phyloP scores from a whole-genome alignment of 30 jellyfish, hydroid and myxozoan species.

The Cassiopea andromeda region DNA sequence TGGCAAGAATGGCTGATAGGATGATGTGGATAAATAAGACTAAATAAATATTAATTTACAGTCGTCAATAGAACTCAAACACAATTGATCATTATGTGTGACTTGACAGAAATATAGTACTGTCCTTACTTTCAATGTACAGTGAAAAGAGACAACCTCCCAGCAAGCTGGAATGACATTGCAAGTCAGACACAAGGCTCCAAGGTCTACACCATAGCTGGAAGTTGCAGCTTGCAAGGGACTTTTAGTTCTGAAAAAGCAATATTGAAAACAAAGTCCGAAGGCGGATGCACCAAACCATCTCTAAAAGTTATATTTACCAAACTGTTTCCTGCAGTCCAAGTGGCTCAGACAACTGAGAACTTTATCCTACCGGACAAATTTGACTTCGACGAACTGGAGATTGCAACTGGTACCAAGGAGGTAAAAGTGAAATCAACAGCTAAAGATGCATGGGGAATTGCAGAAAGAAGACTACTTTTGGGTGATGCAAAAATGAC shows the following conservation, averaged over 20 bases:
- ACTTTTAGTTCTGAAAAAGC: conserved; percentile 7
- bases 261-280: conserved; percentile 19
- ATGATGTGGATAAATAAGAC: too few relatives aligned
- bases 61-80: too few relatives aligned
- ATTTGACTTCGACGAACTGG: conserved; percentile 33
- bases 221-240: conserved; percentile 38
- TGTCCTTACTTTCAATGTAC: background rate
- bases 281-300: conserved; percentile 47
- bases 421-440: conserved; percentile 19
- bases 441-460: conserved; percentile 48
- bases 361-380: conserved; percentile 52
- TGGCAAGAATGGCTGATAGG: too few relatives aligned
- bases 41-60: too few relatives aligned
- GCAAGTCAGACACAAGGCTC: conserved; percentile 17
- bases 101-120: background rate
- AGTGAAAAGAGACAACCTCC: conserved; percentile 46
- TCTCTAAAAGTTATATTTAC: conserved; percentile 42
- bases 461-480: conserved; percentile 49
- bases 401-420: conserved; percentile 21
- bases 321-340: conserved; percentile 48
- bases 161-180: conserved; percentile 22
- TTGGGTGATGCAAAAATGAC: conserved; percentile 38
- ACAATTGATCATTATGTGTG: background rate
- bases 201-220: conserved; percentile 38
- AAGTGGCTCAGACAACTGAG: conserved; percentile 32